Evolutionary conservation across 2,113 vertebrate genomes (phyloP).

Genomic region (Salminus brasiliensis): DNA sequence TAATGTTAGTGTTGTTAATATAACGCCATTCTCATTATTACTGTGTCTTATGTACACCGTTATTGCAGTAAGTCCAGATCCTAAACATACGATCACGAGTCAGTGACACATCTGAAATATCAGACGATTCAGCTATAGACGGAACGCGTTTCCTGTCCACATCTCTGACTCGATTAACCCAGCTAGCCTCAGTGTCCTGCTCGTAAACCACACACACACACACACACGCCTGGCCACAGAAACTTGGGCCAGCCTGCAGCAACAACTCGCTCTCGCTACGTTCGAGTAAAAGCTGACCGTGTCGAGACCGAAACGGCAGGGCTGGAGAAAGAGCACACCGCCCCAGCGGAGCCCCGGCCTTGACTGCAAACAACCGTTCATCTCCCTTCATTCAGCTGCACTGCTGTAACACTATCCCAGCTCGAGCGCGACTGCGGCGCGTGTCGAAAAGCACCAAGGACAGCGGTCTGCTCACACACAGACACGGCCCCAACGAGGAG

Average conservation of each 20-base stretch:
- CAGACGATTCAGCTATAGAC: too few species aligned
- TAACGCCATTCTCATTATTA: too few species aligned
- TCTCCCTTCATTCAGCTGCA: background rate
- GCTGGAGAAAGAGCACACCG: background rate
- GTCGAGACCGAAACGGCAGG: background rate
- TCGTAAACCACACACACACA: background rate
- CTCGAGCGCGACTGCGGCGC: background rate
- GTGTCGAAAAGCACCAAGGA: constrained; percentile 19
- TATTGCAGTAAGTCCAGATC: too few species aligned
- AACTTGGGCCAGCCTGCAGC: background rate
- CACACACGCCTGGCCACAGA: background rate
- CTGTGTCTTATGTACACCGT: too few species aligned
- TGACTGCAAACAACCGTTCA: background rate
- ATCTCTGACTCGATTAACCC: too few species aligned
- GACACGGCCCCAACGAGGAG: background rate
- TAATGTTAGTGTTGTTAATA: background rate
- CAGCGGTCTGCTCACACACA: constrained; percentile 13
- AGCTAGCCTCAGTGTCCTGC: background rate
- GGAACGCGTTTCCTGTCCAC: too few species aligned
- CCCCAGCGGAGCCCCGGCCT: constrained; percentile 2
- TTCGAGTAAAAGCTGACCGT: background rate
- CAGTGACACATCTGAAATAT: too few species aligned
- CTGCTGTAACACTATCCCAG: constrained; percentile 4
- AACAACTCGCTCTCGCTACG: constrained; percentile 8
- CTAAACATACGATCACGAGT: too few species aligned